Conservation (phyloP, 1,140 invertebrate genomes). For the Pogonomyrmex barbatus region DNA sequence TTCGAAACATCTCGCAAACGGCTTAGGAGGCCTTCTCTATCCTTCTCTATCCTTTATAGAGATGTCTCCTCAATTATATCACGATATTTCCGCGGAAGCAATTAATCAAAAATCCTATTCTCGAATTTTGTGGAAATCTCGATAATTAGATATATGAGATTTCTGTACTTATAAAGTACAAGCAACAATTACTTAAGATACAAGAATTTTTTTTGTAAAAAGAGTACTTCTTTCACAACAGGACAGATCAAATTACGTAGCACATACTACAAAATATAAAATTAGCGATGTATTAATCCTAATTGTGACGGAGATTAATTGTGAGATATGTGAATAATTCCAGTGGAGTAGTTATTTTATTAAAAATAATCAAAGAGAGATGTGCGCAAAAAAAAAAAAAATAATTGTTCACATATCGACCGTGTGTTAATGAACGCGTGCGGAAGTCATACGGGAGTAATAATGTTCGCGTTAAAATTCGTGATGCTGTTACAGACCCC, state of each 20-base stretch:
- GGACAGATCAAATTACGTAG: background rate
- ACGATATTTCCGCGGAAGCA: background rate
- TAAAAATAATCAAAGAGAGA: too few species aligned
- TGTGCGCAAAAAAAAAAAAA: background rate
- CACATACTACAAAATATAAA: background rate
- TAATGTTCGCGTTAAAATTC: constrained; percentile 55
- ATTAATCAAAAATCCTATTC: background rate
- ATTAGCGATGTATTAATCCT: background rate
- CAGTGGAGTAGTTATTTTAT: background rate
- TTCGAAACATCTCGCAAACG: constrained; percentile 26
- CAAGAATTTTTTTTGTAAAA: background rate
- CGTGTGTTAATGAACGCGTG: background rate
- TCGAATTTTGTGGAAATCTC: background rate
- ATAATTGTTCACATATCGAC: constrained; percentile 3
- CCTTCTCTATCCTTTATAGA: constrained; percentile 9
- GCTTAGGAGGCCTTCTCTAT: constrained; percentile 7
- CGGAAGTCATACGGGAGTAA: constrained; percentile 5
- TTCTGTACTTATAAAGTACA: background rate
- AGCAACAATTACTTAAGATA: background rate
- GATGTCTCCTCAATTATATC: constrained; percentile 16
- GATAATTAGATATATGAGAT: background rate
- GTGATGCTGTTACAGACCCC: constrained; percentile 36
- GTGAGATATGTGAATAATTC: background rate
- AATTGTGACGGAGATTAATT: background rate
- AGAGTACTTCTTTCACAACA: background rate